Evolutionary conservation across 2,888 invertebrate genomes (phyloP).

Genomic region (Seira sanloemensis): DNA sequence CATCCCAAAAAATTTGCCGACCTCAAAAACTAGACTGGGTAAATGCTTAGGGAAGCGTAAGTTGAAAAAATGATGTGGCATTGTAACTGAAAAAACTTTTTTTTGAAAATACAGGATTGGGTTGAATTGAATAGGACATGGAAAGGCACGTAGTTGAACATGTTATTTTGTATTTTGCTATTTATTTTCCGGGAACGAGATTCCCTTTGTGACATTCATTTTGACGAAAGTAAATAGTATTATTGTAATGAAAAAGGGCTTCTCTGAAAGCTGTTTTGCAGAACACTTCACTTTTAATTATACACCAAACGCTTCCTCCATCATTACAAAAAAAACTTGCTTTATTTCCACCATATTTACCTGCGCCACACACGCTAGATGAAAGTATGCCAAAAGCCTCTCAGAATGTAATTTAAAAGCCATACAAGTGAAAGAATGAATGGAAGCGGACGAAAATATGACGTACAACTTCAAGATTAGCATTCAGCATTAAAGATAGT

Average conservation of each 20-base stretch:
- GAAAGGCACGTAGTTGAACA: neutral
- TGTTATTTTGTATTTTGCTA: neutral
- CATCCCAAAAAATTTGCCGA: neutral
- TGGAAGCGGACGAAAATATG: neutral
- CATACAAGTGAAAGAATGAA: neutral
- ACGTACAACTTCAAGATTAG: neutral
- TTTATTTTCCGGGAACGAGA: neutral
- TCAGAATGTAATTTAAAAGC: neutral
- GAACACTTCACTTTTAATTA: too few relatives aligned
- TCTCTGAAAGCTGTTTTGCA: too few relatives aligned
- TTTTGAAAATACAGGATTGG: neutral
- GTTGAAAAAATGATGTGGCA: neutral
- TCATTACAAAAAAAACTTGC: neutral
- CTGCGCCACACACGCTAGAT: too few relatives aligned
- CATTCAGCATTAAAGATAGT: neutral
- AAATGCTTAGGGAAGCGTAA: neutral
- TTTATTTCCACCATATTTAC: too few relatives aligned
- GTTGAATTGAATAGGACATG: neutral
- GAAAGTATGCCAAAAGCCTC: neutral
- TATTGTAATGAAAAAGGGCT: neutral
- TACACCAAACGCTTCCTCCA: neutral
- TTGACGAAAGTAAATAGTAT: neutral
- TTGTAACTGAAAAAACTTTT: conserved; percentile 7
- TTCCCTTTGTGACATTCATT: neutral
- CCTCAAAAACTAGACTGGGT: neutral